phyloP scores from a whole-genome alignment of 2,113 vertebrate species.

The Leucoraja erinaceus region DNA sequence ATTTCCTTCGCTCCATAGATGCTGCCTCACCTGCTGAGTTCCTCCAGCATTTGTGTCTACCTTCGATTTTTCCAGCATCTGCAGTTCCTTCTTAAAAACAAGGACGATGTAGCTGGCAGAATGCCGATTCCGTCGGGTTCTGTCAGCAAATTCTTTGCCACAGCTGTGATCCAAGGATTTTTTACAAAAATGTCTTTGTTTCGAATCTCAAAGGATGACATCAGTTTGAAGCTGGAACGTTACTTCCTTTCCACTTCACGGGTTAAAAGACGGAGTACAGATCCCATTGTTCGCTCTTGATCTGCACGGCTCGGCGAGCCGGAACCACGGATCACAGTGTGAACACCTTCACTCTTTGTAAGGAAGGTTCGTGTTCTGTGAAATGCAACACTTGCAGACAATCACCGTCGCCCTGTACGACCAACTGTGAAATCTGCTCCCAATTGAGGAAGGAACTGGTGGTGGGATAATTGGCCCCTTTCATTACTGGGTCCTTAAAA shows the following conservation, averaged over 20 bases:
- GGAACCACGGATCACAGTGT: slow-evolving; percentile 18
- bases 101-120: too few species aligned
- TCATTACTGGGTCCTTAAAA: background rate
- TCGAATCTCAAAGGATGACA: background rate
- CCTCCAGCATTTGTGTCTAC: too few species aligned
- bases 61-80: too few species aligned
- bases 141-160: background rate
- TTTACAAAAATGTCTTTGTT: background rate
- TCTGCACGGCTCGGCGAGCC: background rate
- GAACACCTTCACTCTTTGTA: slow-evolving; percentile 19
- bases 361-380: slow-evolving; percentile 15
- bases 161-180: background rate
- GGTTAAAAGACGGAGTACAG: slow-evolving; percentile 15
- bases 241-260: slow-evolving; percentile 25
- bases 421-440: slow-evolving; percentile 30
- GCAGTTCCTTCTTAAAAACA: too few species aligned
- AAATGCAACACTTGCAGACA: slow-evolving; percentile 14
- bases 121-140: too few species aligned
- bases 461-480: background rate
- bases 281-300: slow-evolving; percentile 26
- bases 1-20: too few species aligned
- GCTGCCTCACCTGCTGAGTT: too few species aligned
- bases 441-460: slow-evolving; percentile 24
- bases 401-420: background rate
- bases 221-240: slow-evolving; percentile 9